Base-by-base conservation (phyloP, 2,888 invertebrate species). In the Polydrusus cervinus region DNA sequence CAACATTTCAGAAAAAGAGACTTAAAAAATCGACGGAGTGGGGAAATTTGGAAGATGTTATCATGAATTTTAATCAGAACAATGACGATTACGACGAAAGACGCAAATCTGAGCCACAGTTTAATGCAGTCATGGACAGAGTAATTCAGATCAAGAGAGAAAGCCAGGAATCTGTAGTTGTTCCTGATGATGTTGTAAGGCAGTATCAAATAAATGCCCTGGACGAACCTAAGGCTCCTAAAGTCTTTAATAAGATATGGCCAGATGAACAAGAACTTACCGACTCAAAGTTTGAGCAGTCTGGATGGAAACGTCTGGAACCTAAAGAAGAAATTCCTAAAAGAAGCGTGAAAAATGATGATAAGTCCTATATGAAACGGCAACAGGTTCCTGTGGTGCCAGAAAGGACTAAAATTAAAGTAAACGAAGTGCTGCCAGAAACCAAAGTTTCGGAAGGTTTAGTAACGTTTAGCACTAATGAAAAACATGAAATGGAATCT, bases 11-110 rank as follows among this genome's bases (percentile, higher is more conserved):
- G 81, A 88, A 90, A 79, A 91, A 91, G 77, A 89, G 93, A 62
- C 84, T 94, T 70, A 94, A 94, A 84, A 94, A 94, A 82, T 93
- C 90, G 0, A 93, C 92, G 5, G 93, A 94, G 81, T 94, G 93
- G 89, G 94, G 93, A 2, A 93, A 92, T 78, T 87, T 94, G 78
- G 93, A 94, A 85, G 93, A 94, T 81, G 93, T 93, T n/a, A 91
- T 93, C 30, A 90, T 92, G 76, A 91, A 90, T 74, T 82, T 87
- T n/a, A 83, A 85, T 30, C 82, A 84, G 20, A 84, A 85, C 74
- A 83, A 84, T 25, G 84, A 85, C 49, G 81, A 81, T 5, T 79
- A 77, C 18, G 76, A 79, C 6, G 71, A 76, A 9, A 43, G 72
- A 43, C 51, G 75, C 3, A 47, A 65, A 55, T 74, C 74, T 11